Percentiles rank a stretch among this genome's conserved stretches.
These are phyloP conservation scores for Drosophila mettleri DNA, from an alignment of 2,888 invertebrate species.

Conservation along the genomic window DNA sequence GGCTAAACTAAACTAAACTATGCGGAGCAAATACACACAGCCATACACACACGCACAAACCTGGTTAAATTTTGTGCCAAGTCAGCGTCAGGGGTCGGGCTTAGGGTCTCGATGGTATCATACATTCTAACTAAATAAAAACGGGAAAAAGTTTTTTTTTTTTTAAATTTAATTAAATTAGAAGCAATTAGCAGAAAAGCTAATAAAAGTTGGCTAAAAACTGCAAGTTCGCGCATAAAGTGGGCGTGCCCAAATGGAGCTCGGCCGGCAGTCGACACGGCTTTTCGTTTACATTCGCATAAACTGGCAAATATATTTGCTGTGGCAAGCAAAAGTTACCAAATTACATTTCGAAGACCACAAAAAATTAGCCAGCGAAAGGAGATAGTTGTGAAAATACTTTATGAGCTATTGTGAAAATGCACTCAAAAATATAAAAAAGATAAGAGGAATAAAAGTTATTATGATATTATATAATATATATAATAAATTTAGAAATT, in stretches of 20 bases:
- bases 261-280: slow-evolving; percentile 16
- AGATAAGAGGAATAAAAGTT: neutral
- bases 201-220: slow-evolving; percentile 76
- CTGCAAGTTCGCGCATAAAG: slow-evolving; percentile 54
- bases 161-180: slow-evolving; percentile 77
- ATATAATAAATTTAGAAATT: too few species aligned
- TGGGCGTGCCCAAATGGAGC: slow-evolving; percentile 26
- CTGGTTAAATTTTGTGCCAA: slow-evolving; percentile 38
- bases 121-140: slow-evolving; percentile 72
- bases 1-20: slow-evolving; percentile 74
- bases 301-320: slow-evolving; percentile 54
- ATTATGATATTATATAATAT: neutral
- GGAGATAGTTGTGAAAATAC: slow-evolving; percentile 15
- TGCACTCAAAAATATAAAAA: neutral
- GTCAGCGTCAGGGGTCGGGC: slow-evolving; percentile 51
- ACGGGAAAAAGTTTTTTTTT: slow-evolving; percentile 63
- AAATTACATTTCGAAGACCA: slow-evolving; percentile 51
- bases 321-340: slow-evolving; percentile 49
- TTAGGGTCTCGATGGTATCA: slow-evolving; percentile 39
- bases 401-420: neutral
- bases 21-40: slow-evolving; percentile 43
- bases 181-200: slow-evolving; percentile 78
- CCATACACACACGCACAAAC: slow-evolving; percentile 22
- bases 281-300: slow-evolving; percentile 25
- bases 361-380: slow-evolving; percentile 16